phyloP scores from a whole-genome alignment of 2,113 vertebrate genomes.

The Grus americana region DNA sequence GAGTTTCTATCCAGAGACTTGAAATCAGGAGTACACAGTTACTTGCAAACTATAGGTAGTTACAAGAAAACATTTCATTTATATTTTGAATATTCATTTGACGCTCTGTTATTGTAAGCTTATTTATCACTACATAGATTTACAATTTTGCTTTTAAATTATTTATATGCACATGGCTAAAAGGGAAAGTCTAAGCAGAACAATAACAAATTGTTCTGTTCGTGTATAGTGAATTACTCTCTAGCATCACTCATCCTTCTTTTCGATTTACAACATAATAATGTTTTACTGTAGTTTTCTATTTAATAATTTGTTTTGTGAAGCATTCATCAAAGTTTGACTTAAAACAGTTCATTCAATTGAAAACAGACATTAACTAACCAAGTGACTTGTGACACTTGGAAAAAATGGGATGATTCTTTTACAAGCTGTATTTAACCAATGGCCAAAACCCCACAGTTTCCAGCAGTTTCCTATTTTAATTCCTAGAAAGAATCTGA shows the following conservation, averaged over 20 bases:
- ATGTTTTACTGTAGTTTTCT: slow-evolving; percentile 17
- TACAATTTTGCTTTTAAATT: neutral
- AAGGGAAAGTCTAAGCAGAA: neutral
- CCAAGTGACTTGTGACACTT: neutral
- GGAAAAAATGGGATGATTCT: neutral
- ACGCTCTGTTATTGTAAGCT: neutral
- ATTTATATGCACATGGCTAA: neutral
- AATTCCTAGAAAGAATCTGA: neutral
- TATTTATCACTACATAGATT: neutral
- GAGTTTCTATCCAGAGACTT: neutral
- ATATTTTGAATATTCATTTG: neutral
- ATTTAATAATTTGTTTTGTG: neutral
- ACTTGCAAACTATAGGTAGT: neutral
- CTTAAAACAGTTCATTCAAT: slow-evolving; percentile 4
- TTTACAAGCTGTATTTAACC: slow-evolving; percentile 14
- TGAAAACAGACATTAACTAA: slow-evolving; percentile 27
- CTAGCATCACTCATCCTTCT: slow-evolving; percentile 10
- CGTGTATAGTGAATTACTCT: neutral
- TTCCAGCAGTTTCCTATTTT: slow-evolving; percentile 3
- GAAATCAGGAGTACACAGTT: neutral
- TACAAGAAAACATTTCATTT: neutral
- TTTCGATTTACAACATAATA: neutral
- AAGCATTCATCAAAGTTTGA: slow-evolving; percentile 15
- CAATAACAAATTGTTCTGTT: slow-evolving; percentile 31
- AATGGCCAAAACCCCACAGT: neutral